Conservation (phyloP, 1,140 invertebrate species). For the Batillaria attramentaria region DNA sequence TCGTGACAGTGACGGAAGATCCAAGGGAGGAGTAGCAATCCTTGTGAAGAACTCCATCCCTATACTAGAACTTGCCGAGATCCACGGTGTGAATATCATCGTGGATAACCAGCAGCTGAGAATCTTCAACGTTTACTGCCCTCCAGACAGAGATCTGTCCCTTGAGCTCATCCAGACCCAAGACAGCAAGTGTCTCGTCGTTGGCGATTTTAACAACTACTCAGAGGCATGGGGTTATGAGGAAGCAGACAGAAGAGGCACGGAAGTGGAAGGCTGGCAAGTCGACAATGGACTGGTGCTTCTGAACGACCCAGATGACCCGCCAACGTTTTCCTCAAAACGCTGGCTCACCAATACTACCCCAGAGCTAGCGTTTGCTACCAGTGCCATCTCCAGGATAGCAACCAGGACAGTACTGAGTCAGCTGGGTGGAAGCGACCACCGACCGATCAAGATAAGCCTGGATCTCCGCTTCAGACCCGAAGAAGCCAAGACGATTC, state of each 20-base stretch:
- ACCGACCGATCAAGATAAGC: neutral
- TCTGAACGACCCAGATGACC: conserved; percentile 13
- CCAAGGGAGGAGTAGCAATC: conserved; percentile 12
- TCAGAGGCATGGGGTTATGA: conserved; percentile 21
- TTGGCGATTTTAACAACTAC: conserved; percentile 30
- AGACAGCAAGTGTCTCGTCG: neutral
- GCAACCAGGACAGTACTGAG: neutral
- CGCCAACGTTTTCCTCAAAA: conserved; percentile 34
- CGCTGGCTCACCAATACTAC: conserved; percentile 9
- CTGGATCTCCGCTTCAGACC: neutral
- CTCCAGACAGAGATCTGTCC: neutral
- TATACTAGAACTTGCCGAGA: neutral
- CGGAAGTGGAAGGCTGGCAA: conserved; percentile 25
- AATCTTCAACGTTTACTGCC: neutral
- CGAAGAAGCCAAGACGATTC: neutral
- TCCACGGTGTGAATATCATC: too few relatives aligned
- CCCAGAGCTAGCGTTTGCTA: conserved; percentile 26
- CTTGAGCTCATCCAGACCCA: neutral
- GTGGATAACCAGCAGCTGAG: too few relatives aligned
- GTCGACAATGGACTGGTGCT: conserved; percentile 13
- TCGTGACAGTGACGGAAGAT: conserved; percentile 5
- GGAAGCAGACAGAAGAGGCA: neutral
- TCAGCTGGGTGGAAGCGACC: conserved; percentile 30
- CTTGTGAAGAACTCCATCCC: neutral
- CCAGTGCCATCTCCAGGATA: conserved; percentile 1